phyloP scores from a whole-genome alignment of 2,888 invertebrate species.

The Dicroscelio sp. region DNA sequence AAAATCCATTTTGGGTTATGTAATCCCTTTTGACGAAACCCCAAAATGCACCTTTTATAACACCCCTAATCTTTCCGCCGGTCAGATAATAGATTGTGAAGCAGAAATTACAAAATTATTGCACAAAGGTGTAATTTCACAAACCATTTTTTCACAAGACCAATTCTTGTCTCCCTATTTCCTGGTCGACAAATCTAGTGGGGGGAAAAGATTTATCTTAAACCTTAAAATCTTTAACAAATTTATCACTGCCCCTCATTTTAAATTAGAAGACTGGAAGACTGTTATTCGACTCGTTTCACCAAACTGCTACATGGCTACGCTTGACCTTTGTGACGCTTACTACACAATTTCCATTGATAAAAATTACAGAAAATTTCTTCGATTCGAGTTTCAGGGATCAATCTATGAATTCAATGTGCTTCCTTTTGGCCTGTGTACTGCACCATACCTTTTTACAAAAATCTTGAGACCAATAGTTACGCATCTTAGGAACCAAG shows the following conservation, averaged over 20 bases:
- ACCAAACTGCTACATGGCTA: not conserved
- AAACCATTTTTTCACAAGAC: not conserved
- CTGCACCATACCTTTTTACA: constrained; percentile 70
- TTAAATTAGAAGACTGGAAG: constrained; percentile 57
- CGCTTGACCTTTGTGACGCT: not conserved
- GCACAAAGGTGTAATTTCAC: constrained; percentile 28
- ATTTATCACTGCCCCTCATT: constrained; percentile 52
- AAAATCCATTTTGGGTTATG: not conserved
- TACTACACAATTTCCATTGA: not conserved
- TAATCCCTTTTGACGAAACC: not conserved
- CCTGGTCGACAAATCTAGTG: constrained; percentile 35
- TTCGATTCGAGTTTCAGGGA: constrained; percentile 63
- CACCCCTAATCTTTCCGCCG: not conserved
- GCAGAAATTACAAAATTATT: constrained; percentile 9
- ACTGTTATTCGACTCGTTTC: constrained; percentile 31
- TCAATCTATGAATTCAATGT: constrained; percentile 66
- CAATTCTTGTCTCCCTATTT: constrained; percentile 58
- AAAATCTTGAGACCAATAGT: constrained; percentile 70
- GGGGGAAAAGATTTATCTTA: constrained; percentile 44
- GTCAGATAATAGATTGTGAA: not conserved
- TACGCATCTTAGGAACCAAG: constrained; percentile 19
- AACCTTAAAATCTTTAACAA: constrained; percentile 5
- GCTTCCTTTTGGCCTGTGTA: no score
- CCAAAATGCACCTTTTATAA: not conserved
- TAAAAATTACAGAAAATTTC: not conserved